phyloP scores from a whole-genome alignment of 1,140 invertebrate species.

The Zaprionus capensis region DNA sequence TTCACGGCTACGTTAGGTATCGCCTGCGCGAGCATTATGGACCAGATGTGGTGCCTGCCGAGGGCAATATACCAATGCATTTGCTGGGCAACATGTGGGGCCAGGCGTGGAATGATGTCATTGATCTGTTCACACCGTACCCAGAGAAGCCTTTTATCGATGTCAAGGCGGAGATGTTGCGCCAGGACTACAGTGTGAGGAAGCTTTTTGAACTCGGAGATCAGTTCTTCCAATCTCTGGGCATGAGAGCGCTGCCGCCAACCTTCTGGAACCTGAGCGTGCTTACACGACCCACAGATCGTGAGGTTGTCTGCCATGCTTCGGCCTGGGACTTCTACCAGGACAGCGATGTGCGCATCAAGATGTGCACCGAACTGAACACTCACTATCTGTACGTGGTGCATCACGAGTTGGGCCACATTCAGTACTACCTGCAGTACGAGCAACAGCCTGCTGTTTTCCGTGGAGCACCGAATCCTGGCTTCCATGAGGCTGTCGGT shows the following conservation, averaged over 20 bases:
- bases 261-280: constrained; percentile 93
- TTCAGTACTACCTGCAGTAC: constrained; percentile 90
- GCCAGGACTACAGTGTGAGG: constrained; percentile 76
- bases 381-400: constrained; percentile 88
- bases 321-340: constrained; percentile 93
- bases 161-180: constrained; percentile 85
- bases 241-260: constrained; percentile 91
- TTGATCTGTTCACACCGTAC: constrained; percentile 89
- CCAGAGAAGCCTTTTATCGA: constrained; percentile 87
- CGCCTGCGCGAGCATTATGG: constrained; percentile 86
- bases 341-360: constrained; percentile 87
- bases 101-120: constrained; percentile 90
- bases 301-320: constrained; percentile 90
- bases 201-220: constrained; percentile 88
- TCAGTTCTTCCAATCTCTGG: constrained; percentile 94
- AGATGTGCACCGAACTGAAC: constrained; percentile 91
- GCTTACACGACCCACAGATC: constrained; percentile 87
- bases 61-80: constrained; percentile 84
- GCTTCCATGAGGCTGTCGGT: constrained; percentile 91
- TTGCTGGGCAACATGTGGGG: constrained; percentile 89
- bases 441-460: constrained; percentile 88
- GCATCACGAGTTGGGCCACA: constrained; percentile 93
- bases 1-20: constrained; percentile 87
- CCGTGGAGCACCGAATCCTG: constrained; percentile 90
- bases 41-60: constrained; percentile 63